phyloP scores from a whole-genome alignment of 2,797 vertebrate species.

The Sphenopsis melanotis region DNA sequence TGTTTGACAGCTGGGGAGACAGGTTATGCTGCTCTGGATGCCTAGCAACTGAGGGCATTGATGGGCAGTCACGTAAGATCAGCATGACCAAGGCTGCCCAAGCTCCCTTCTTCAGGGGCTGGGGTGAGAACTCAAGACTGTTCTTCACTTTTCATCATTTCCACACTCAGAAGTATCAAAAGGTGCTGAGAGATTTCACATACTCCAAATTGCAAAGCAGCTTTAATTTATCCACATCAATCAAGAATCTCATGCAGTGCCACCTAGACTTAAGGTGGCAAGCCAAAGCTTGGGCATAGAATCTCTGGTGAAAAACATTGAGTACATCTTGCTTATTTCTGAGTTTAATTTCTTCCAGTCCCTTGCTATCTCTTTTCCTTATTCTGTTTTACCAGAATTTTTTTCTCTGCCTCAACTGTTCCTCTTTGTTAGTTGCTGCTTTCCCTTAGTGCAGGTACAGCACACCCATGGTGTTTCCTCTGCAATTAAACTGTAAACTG shows the following conservation, averaged over 20 bases:
- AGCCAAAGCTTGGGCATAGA: neutral
- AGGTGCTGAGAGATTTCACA: neutral
- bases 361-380: neutral
- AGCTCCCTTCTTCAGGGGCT: neutral
- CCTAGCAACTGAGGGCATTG: neutral
- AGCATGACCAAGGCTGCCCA: neutral
- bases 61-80: neutral
- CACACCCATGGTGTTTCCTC: neutral
- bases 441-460: neutral
- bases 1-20: neutral
- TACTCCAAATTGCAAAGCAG: neutral
- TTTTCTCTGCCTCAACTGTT: neutral
- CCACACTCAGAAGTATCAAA: neutral
- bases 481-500: neutral
- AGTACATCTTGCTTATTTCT: neutral
- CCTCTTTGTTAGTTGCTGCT: neutral
- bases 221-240: neutral
- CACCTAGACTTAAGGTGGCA: neutral
- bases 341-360: neutral
- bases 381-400: neutral
- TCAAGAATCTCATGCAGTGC: rapidly evolving
- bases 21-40: neutral
- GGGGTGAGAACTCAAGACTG: neutral
- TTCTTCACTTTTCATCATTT: neutral
- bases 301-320: neutral